Evolutionary conservation across 2,797 vertebrate species (phyloP).

Genomic region (Heliangelus exortis): DNA sequence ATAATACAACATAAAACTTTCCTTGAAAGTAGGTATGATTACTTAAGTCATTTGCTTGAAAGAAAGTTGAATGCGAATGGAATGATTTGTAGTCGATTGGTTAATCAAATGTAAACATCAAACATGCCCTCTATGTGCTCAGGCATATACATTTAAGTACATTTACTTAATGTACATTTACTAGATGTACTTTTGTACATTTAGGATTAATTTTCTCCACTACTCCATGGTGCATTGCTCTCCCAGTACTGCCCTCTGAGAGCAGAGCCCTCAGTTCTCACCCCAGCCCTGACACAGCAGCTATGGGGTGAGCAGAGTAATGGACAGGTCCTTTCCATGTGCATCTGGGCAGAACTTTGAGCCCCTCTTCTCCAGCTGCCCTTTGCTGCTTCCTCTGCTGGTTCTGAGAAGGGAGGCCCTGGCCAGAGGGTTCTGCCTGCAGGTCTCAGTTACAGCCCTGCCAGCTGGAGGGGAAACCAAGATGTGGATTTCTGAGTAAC

Average conservation of each 20-base stretch:
- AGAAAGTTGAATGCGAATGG: neutral
- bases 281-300: neutral
- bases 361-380: neutral
- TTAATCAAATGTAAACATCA: neutral
- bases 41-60: neutral
- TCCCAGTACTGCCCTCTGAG: neutral
- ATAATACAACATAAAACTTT: neutral
- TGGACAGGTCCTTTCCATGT: fast-evolving
- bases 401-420: neutral
- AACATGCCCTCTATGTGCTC: neutral
- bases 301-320: fast-evolving
- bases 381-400: fast-evolving
- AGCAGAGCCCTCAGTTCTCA: fast-evolving
- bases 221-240: fast-evolving
- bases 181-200: fast-evolving
- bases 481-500: neutral
- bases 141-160: fast-evolving
- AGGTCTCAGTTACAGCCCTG: neutral
- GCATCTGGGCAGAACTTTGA: neutral
- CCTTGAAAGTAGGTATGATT: neutral
- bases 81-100: neutral
- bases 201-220: no score
- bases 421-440: neutral
- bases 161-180: no score
- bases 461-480: neutral